Evolutionary conservation across 2,113 vertebrate species (phyloP).

Genomic region (Meleagris gallopavo): DNA sequence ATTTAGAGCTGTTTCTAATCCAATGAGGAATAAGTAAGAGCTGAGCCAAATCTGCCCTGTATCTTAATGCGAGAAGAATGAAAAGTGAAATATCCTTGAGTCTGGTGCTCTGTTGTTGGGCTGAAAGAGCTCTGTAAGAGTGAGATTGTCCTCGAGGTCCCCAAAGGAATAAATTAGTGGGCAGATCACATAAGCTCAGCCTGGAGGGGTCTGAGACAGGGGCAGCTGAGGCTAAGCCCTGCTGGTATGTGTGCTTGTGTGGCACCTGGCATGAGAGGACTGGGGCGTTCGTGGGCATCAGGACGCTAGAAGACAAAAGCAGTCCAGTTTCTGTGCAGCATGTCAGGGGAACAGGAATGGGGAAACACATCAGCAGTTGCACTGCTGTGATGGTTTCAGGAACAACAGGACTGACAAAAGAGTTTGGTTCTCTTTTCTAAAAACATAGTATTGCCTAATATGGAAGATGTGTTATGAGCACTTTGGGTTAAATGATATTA

Average conservation of each 20-base stretch:
- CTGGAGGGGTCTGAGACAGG: not conserved
- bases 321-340: not conserved
- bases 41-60: not conserved
- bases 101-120: fast-evolving
- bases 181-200: not conserved
- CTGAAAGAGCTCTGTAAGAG: conserved; percentile 1
- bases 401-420: conserved; percentile 14
- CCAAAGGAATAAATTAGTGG: not conserved
- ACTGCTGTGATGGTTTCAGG: conserved; percentile 59
- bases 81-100: not conserved
- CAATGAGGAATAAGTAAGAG: conserved; percentile 5
- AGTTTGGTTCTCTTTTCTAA: conserved; percentile 60
- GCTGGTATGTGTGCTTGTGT: not conserved
- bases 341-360: conserved; percentile 52
- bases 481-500: conserved; percentile 29
- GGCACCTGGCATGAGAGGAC: not conserved
- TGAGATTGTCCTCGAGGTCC: not conserved
- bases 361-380: conserved; percentile 64
- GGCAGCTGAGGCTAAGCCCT: not conserved
- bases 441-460: conserved; percentile 35
- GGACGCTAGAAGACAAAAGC: not conserved
- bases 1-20: conserved; percentile 34
- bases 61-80: not conserved
- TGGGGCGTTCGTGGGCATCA: not conserved
- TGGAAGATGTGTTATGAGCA: not conserved